Percentiles rank a stretch among this genome's conserved stretches.
Evolutionary conservation across 2,797 vertebrate species (phyloP).

Genomic region (Pteropus rufus): DNA sequence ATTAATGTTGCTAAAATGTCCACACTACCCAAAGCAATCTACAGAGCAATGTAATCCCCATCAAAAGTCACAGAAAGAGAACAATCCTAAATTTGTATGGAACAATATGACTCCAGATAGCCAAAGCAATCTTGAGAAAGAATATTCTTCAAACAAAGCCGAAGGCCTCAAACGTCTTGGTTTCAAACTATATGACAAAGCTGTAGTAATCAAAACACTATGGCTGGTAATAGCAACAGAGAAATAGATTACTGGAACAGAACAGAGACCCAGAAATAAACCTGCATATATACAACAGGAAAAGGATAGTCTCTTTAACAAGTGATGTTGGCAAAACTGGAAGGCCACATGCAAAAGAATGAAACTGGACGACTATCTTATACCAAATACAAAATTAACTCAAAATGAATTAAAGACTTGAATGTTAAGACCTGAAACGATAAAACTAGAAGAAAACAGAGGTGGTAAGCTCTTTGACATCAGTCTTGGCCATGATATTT

Average conservation of each 20-base stretch:
- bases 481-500: background rate
- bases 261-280: background rate
- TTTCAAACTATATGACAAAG: background rate
- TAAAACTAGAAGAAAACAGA: background rate
- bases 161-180: background rate
- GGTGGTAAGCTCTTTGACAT: background rate
- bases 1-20: too few species aligned
- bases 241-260: background rate
- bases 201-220: background rate
- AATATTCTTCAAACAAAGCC: background rate
- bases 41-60: too few species aligned
- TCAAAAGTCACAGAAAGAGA: too few species aligned
- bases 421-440: background rate
- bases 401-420: background rate
- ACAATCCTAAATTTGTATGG: too few species aligned
- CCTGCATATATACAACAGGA: too few species aligned
- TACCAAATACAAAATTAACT: background rate
- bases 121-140: background rate
- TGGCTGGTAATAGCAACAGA: background rate
- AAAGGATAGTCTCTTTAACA: background rate
- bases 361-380: background rate
- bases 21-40: too few species aligned
- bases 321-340: background rate
- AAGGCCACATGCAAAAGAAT: background rate
- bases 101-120: background rate